phyloP scores from a whole-genome alignment of 64 coral and sea anemone genomes.

The Montipora efflorescens region DNA sequence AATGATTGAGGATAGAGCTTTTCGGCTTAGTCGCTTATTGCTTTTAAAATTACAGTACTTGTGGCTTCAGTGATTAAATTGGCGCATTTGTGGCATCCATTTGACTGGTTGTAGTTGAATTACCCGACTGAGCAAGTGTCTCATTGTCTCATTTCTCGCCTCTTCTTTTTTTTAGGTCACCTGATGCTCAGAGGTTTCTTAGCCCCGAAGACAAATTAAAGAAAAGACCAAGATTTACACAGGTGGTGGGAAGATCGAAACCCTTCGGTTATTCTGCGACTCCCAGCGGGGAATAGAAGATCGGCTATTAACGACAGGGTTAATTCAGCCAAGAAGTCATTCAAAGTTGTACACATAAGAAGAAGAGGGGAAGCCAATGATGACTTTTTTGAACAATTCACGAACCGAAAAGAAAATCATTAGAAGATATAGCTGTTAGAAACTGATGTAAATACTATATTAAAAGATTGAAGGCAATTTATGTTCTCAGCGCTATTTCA shows the following conservation, averaged over 20 bases:
- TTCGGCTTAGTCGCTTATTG: no score
- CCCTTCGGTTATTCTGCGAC: slow-evolving; percentile 66
- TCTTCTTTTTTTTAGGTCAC: slow-evolving; percentile 31
- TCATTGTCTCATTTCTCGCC: not conserved
- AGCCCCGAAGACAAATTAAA: slow-evolving; percentile 88
- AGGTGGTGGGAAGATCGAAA: slow-evolving; percentile 81
- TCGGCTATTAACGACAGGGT: not conserved
- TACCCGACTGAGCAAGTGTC: not conserved
- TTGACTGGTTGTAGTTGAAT: not conserved
- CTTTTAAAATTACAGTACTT: no score
- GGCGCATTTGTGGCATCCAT: not conserved
- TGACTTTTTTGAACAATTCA: no score
- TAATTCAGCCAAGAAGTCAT: not conserved
- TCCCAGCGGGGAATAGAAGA: slow-evolving; percentile 9
- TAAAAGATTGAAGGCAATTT: no score
- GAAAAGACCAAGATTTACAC: slow-evolving; percentile 86
- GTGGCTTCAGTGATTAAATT: no score
- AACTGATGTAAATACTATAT: no score
- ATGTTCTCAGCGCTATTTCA: no score
- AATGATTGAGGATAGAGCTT: no score
- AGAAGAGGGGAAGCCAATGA: not conserved
- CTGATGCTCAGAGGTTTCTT: slow-evolving; percentile 71
- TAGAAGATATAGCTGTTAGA: no score
- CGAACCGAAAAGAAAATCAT: no score
- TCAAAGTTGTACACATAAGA: not conserved